Evolutionary conservation across 2,888 invertebrate genomes (phyloP), one percentile per base, ranked within the genome.

Genomic region (Pachymerium ferrugineum): DNA sequence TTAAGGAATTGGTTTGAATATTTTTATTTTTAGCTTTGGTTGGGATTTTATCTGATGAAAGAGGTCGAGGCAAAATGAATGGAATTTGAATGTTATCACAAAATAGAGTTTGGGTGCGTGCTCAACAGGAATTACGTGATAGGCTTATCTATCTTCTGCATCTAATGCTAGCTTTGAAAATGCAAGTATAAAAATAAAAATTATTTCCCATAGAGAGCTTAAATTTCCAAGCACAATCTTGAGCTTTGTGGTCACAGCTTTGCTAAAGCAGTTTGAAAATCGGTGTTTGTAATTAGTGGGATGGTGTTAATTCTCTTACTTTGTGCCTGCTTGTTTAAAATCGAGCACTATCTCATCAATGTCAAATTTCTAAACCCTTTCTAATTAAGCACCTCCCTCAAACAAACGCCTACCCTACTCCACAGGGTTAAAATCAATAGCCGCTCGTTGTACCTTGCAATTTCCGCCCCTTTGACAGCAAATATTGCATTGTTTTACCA

Each of bases 291-390:
- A 62, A 62, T 62, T 62, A 62, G 62, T 62, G 62, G n/a, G 62
- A 62, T 62, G n/a, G 62, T 62, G 62, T 22, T 62, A 62, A 62
- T 62, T 62, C 62, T 62, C 25, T 62, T 62, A 62, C 62, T 62
- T 62, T 62, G 62, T 62, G 62, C 62, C n/a, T 62, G 62, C 62
- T 62, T 62, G 62, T 62, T 62, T 62, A 62, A 25, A 14, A 62
- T 22, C 25, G 28, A 62, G 62, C 62, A 10, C 62, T 62, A 62
- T 62, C 62, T 62, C 62, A 62, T 62, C 62, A 62, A 62, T 62
- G 62, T 62, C 62, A 62, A 62, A 62, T 62, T n/a, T 62, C 62
- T 62, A 62, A 62, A 62, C 62, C 62, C 62, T 62, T 62, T 62
- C 62, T 62, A 62, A 62, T 62, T 62, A 62, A 62, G 28, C 25